Conservation (phyloP, 2,113 vertebrate species). For the Gulo gulo region DNA sequence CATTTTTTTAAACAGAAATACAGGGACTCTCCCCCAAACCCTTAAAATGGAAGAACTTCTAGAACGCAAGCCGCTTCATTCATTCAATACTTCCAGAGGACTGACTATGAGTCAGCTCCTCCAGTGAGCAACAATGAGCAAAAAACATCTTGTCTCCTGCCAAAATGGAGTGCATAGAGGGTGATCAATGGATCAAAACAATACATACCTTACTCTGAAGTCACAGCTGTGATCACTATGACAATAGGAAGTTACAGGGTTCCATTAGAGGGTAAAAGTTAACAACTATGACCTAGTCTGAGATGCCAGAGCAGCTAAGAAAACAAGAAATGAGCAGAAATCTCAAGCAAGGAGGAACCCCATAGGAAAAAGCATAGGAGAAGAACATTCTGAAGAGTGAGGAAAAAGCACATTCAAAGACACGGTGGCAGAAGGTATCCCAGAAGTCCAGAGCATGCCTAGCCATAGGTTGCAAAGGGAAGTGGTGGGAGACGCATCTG, state of each 20-base stretch:
- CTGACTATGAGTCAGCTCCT: background rate
- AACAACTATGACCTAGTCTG: background rate
- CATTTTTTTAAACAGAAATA: background rate
- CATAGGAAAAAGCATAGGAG: background rate
- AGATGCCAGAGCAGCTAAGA: background rate
- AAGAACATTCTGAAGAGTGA: background rate
- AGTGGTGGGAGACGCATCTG: fast-evolving
- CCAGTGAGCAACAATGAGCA: background rate
- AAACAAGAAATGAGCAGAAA: background rate
- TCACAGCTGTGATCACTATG: background rate
- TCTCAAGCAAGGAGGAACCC: background rate
- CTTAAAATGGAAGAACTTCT: background rate
- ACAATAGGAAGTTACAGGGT: background rate
- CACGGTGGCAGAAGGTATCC: background rate
- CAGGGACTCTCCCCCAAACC: background rate
- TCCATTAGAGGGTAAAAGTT: background rate
- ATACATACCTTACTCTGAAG: background rate
- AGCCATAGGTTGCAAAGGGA: background rate
- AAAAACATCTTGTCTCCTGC: background rate
- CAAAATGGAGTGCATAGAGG: background rate
- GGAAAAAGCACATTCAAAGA: background rate
- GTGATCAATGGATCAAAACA: background rate
- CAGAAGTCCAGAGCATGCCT: background rate
- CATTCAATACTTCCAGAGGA: background rate
- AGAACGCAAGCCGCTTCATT: background rate